Percentiles rank a stretch among this genome's conserved stretches.
Conservation (phyloP, 2,888 invertebrate species). For the Fabriciana adippe region DNA sequence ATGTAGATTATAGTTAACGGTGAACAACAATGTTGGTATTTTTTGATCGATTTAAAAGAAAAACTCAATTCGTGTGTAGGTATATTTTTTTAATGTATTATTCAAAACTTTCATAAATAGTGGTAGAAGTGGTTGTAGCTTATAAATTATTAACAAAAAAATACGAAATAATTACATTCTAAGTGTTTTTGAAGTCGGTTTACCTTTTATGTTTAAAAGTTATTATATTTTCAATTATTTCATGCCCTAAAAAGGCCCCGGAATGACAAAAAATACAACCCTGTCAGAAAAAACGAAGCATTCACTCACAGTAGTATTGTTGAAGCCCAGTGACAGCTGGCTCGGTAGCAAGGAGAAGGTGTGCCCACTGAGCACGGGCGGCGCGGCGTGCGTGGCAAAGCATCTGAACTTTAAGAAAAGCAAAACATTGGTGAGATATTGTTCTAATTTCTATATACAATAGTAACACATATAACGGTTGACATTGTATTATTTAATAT, state of each 20-base stretch:
- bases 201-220: too few species aligned
- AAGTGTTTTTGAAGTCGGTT: too few species aligned
- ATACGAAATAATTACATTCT: too few species aligned
- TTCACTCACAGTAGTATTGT: constrained; percentile 55
- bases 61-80: too few species aligned
- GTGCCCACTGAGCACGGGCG: constrained; percentile 53
- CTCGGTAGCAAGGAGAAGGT: constrained; percentile 52
- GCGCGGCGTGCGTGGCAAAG: constrained; percentile 58
- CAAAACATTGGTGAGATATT: constrained; percentile 56
- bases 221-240: too few species aligned
- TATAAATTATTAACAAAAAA: too few species aligned
- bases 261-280: constrained; percentile 63
- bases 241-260: constrained; percentile 57
- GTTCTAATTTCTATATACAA: neutral
- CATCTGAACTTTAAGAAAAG: constrained; percentile 55
- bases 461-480: neutral
- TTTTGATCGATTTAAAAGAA: too few species aligned
- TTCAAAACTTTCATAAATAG: too few species aligned
- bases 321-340: constrained; percentile 49
- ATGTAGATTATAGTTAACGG: too few species aligned
- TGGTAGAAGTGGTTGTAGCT: too few species aligned
- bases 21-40: constrained; percentile 3
- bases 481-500: too few species aligned
- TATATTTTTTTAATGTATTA: too few species aligned
- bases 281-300: constrained; percentile 59